Conservation (phyloP, 2,888 invertebrate species). For the Nebria brevicollis region DNA sequence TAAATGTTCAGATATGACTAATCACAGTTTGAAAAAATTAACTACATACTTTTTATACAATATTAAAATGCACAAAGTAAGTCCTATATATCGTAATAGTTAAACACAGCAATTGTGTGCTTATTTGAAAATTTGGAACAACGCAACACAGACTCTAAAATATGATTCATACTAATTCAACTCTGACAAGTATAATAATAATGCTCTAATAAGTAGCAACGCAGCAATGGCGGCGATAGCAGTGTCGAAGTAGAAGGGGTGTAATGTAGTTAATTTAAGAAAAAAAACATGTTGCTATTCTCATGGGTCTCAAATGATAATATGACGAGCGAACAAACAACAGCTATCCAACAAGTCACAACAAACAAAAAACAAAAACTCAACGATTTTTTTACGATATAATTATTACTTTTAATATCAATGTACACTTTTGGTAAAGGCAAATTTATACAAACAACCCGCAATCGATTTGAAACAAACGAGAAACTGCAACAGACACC, state of each 20-base stretch:
- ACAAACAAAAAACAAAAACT: conserved; percentile 12
- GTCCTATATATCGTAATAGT: conserved; percentile 16
- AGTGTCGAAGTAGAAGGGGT: not conserved
- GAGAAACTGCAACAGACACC: conserved; percentile 8
- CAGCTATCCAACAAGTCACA: conserved; percentile 11
- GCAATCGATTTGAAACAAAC: conserved; percentile 19
- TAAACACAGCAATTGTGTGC: conserved; percentile 30
- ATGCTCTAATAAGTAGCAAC: conserved; percentile 21
- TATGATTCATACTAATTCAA: conserved; percentile 10
- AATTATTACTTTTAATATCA: conserved; percentile 29
- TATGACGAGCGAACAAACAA: conserved; percentile 3
- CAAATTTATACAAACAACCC: conserved; percentile 35
- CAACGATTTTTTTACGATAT: conserved; percentile 13
- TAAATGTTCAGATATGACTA: conserved; percentile 54
- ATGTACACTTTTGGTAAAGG: conserved; percentile 41
- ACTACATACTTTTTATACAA: conserved; percentile 43
- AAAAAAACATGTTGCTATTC: conserved; percentile 11
- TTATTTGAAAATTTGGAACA: conserved; percentile 30
- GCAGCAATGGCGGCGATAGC: conserved; percentile 34
- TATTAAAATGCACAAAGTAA: conserved; percentile 38
- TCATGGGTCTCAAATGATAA: conserved; percentile 3
- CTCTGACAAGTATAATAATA: conserved; percentile 3
- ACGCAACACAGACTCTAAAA: conserved; percentile 35
- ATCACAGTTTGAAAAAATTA: conserved; percentile 53
- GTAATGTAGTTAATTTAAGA: not conserved